Conservation (phyloP, 2,888 invertebrate genomes). For the Sminthurinus aureus region DNA sequence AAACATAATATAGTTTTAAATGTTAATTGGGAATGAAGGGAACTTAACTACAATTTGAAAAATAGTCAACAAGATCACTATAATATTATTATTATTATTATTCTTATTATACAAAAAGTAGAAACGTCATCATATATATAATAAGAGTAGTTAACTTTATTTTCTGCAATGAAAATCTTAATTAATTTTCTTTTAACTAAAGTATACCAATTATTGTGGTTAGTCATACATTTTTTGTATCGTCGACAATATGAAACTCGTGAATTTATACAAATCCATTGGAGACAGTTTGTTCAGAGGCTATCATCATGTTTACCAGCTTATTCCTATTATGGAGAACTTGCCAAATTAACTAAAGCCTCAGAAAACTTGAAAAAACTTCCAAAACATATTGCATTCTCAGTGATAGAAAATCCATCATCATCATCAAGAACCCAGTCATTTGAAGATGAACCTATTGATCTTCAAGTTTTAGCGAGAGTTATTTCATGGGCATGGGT, state of each 20-base stretch:
- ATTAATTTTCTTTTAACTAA: constrained; percentile 4
- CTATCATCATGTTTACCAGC: constrained; percentile 49
- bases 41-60: no score
- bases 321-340: constrained; percentile 46
- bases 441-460: constrained; percentile 23
- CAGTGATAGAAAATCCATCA: constrained; percentile 40
- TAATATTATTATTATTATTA: no score
- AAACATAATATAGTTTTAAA: no score
- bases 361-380: constrained; percentile 42
- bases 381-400: constrained; percentile 53
- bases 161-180: constrained; percentile 59
- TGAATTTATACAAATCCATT: constrained; percentile 38
- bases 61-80: no score
- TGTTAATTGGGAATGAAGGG: no score
- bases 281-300: constrained; percentile 39
- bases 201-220: constrained; percentile 41
- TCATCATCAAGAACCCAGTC: not conserved
- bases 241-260: constrained; percentile 46
- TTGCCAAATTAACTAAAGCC: constrained; percentile 43
- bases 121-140: not conserved
- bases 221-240: constrained; percentile 48
- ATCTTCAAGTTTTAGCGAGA: constrained; percentile 51
- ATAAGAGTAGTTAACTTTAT: constrained; percentile 59
- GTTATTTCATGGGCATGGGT: constrained; percentile 55
- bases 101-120: not conserved